Evolutionary conservation across 2,888 invertebrate genomes (phyloP), one percentile per base, ranked within the genome.

Genomic region (Melipona beecheii): DNA sequence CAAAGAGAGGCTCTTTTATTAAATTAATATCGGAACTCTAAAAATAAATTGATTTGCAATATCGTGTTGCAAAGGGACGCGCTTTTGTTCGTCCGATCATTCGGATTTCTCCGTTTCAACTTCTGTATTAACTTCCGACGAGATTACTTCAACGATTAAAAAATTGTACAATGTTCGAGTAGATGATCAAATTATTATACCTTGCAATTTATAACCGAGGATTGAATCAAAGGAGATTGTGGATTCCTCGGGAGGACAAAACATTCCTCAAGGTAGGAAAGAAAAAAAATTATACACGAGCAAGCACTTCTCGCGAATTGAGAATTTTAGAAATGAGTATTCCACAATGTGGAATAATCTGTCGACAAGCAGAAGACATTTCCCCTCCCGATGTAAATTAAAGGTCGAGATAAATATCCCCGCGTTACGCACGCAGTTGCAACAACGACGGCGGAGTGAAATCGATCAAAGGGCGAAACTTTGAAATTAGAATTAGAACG

Each of bases 401-500:
- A n/a, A 58, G 13, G 15, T 15, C 5, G 0, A 5, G 5, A n/a
- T 9, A 9, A 43, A 43, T 1, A 24, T 58, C 56, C n/a, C 5
- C 2, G n/a, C n/a, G 11, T 9, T 27, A 1, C 19, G 5, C 31
- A 4, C 31, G 15, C 24, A 36, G 21, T 62, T 15, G 19, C 31
- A 60, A 62, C 31, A 31, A 13, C 4, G 15, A 31, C 4, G 15
- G 50, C 17, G 15, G 31, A 2, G 0, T 15, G 24, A 19, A 56
- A 58, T 27, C 56, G 56, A 9, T 69, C 21, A 27, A 27, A 54
- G n/a, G 21, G 66, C 17, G 43, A 75, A 75, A 75, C 75, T 85
- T 90, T 86, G 85, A 90, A 88, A 89, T 87, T 64, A 76, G 81
- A 87, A 90, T 89, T 89, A 83, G 43, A 73, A 75, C 84, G 66